phyloP scores from a whole-genome alignment of 2,888 invertebrate genomes.

The Arctia plantaginis region DNA sequence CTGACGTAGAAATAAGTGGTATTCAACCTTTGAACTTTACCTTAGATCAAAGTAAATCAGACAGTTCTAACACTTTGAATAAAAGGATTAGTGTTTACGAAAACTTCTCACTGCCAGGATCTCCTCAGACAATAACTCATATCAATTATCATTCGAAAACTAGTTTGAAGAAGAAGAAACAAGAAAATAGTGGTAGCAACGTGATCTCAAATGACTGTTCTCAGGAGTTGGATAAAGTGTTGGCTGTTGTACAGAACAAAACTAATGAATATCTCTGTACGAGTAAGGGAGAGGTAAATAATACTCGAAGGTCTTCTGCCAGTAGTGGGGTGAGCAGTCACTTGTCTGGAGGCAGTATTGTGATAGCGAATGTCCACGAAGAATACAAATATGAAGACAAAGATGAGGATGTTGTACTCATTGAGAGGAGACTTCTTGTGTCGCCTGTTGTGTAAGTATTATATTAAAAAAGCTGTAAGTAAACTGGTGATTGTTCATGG shows the following conservation, averaged over 20 bases:
- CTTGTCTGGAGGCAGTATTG: constrained; percentile 75
- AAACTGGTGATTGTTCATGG: no score
- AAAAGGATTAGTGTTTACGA: constrained; percentile 73
- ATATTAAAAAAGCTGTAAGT: no score
- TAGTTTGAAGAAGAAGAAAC: constrained; percentile 63
- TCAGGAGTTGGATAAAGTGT: constrained; percentile 68
- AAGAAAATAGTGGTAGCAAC: constrained; percentile 26
- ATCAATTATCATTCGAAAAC: constrained; percentile 76
- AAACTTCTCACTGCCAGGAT: constrained; percentile 79
- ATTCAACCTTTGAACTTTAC: constrained; percentile 65
- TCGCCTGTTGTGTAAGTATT: constrained; percentile 84
- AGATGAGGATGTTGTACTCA: constrained; percentile 89
- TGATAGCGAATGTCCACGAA: constrained; percentile 88
- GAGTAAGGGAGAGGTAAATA: constrained; percentile 61
- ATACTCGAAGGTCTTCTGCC: constrained; percentile 79
- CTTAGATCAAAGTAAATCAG: constrained; percentile 50
- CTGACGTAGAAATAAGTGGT: constrained; percentile 72
- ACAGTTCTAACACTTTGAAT: constrained; percentile 47
- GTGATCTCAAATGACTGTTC: constrained; percentile 61
- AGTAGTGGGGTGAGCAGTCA: constrained; percentile 81
- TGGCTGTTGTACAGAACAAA: constrained; percentile 74
- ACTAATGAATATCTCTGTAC: constrained; percentile 76
- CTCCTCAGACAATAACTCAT: constrained; percentile 75
- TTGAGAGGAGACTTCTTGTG: constrained; percentile 88
- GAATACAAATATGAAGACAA: constrained; percentile 92